Evolutionary conservation across 35 echinoderm and acorn worm species (phyloP).

Genomic region (Apostichopus parvimensis): DNA sequence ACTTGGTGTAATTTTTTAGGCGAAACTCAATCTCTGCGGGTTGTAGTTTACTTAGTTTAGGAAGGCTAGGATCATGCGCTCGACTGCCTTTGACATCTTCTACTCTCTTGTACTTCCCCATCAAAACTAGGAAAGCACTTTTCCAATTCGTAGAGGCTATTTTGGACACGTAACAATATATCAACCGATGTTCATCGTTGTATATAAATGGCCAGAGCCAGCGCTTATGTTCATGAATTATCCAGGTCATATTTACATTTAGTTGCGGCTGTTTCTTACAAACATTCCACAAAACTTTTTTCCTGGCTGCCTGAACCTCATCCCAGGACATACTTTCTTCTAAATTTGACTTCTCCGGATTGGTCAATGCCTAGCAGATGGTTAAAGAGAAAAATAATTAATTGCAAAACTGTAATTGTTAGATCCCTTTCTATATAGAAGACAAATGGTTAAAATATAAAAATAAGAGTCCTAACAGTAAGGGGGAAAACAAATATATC

Average conservation of each 20-base stretch:
- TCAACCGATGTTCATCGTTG: constrained; percentile 70
- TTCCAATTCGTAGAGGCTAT: constrained; percentile 96
- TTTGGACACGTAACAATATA: constrained; percentile 77
- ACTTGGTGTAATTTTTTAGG: constrained; percentile 80
- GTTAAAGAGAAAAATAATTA: no score
- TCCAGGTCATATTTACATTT: constrained; percentile 53
- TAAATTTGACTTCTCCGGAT: constrained; percentile 30
- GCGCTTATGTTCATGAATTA: constrained; percentile 64
- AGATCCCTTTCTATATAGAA: no score
- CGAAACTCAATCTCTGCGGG: constrained; percentile 77
- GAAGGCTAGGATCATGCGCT: constrained; percentile 69
- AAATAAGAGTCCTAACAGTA: no score
- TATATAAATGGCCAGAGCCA: constrained; percentile 84
- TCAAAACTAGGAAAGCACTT: constrained; percentile 83
- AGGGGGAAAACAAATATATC: no score
- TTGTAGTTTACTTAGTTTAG: constrained; percentile 63
- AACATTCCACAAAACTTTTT: constrained; percentile 37
- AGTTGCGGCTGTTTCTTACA: constrained; percentile 39
- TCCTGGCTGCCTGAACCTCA: constrained; percentile 32
- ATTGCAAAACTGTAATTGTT: no score
- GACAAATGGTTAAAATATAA: no score
- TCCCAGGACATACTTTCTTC: constrained; percentile 46
- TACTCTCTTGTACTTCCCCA: constrained; percentile 84
- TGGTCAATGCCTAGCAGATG: constrained; percentile 27
- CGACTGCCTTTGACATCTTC: constrained; percentile 72